These are phyloP conservation scores for Peromyscus polionotus DNA, from an alignment of 2,113 vertebrate genomes.

Conservation along the genomic window DNA sequence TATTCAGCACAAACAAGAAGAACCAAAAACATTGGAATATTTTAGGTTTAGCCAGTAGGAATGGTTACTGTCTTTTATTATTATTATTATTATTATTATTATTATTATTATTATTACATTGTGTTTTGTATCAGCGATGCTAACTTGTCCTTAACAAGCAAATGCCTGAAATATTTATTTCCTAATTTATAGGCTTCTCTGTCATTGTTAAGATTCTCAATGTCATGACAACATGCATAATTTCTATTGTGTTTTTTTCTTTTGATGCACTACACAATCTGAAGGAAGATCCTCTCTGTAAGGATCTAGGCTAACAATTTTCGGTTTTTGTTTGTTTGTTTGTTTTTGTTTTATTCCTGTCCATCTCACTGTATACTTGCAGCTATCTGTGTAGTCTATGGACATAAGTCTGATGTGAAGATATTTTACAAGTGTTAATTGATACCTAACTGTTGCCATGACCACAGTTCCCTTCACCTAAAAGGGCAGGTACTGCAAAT, in stretches of 20 bases:
- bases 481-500: background rate
- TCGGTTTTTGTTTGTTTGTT: too few species aligned
- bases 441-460: slow-evolving; percentile 12
- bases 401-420: background rate
- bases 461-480: background rate
- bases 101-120: background rate
- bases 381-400: background rate
- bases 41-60: background rate
- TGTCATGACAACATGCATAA: background rate
- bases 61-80: background rate
- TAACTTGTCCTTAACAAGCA: background rate
- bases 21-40: background rate
- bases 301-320: slow-evolving; percentile 7
- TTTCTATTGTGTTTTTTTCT: background rate
- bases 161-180: background rate
- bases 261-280: background rate
- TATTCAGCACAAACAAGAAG: background rate
- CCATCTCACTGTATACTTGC: background rate
- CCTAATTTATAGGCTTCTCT: background rate
- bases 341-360: slow-evolving; percentile 41
- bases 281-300: background rate
- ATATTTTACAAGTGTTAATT: background rate
- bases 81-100: background rate
- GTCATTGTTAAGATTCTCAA: background rate
- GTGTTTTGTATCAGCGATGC: background rate